These are phyloP conservation scores for Ooceraea biroi DNA, from an alignment of 1,140 invertebrate species.

Conservation along the genomic window DNA sequence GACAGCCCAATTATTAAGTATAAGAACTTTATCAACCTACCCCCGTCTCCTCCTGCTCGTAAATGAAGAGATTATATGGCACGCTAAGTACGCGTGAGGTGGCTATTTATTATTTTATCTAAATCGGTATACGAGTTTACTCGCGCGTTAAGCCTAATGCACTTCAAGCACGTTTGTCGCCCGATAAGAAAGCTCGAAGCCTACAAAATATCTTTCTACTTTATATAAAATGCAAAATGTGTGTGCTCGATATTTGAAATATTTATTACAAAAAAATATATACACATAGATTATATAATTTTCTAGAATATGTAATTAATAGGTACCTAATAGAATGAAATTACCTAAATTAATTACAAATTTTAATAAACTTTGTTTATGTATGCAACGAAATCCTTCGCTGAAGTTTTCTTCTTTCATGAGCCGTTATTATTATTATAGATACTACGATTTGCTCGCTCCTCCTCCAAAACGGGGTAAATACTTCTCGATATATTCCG, in stretches of 20 bases:
- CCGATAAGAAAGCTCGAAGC: not conserved
- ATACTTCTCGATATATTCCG: slow-evolving; percentile 42
- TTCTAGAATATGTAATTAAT: too few species aligned
- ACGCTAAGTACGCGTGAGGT: not conserved
- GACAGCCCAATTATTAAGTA: slow-evolving; percentile 58
- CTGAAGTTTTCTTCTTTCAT: not conserved
- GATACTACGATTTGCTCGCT: not conserved
- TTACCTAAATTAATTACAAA: slow-evolving; percentile 28
- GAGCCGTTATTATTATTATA: slow-evolving; percentile 20
- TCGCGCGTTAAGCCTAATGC: not conserved
- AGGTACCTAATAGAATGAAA: not conserved
- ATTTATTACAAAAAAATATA: too few species aligned
- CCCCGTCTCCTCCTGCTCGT: not conserved
- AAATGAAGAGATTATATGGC: slow-evolving; percentile 28
- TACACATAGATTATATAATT: too few species aligned
- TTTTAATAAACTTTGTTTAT: slow-evolving; percentile 23
- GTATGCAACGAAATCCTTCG: not conserved
- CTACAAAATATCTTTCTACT: not conserved
- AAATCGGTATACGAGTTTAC: not conserved
- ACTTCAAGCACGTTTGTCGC: not conserved
- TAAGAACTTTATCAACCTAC: slow-evolving; percentile 61
- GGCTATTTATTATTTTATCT: slow-evolving; percentile 10
- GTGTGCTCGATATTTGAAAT: not conserved
- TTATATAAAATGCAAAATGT: not conserved
- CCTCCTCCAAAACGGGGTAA: slow-evolving; percentile 10